Percentiles rank a stretch among this genome's conserved stretches.
phyloP scores from a whole-genome alignment of 2,113 vertebrate species.

The Myrmophylax atrothorax region DNA sequence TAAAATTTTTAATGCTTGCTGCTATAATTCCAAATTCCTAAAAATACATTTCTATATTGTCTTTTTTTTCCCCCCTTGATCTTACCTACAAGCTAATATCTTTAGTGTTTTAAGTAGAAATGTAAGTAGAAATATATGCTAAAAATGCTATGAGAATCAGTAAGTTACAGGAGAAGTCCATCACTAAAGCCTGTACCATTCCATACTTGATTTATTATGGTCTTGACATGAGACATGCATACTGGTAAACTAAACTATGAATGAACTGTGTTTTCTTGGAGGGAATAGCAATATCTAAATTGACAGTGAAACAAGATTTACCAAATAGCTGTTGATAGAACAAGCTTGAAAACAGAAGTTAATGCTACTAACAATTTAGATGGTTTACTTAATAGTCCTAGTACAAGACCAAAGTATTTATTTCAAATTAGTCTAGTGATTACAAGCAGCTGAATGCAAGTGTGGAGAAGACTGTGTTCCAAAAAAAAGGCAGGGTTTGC shows the following conservation, averaged over 20 bases:
- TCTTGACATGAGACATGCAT: background rate
- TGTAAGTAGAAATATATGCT: background rate
- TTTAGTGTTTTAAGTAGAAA: background rate
- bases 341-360: background rate
- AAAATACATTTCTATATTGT: rapidly evolving
- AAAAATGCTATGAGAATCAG: background rate
- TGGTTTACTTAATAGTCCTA: background rate
- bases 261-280: background rate
- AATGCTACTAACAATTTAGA: background rate
- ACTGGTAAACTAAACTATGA: background rate
- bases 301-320: background rate
- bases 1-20: background rate
- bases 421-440: background rate
- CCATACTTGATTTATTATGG: background rate
- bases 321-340: background rate
- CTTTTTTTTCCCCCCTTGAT: background rate
- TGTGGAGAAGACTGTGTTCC: background rate
- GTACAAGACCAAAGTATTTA: background rate
- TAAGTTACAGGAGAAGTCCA: background rate
- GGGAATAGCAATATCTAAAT: background rate
- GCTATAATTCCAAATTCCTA: background rate
- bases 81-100: background rate
- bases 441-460: background rate
- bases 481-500: background rate
- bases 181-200: background rate